phyloP scores from a whole-genome alignment of 2,888 invertebrate species.

The Hydroisotoma schaefferi region DNA sequence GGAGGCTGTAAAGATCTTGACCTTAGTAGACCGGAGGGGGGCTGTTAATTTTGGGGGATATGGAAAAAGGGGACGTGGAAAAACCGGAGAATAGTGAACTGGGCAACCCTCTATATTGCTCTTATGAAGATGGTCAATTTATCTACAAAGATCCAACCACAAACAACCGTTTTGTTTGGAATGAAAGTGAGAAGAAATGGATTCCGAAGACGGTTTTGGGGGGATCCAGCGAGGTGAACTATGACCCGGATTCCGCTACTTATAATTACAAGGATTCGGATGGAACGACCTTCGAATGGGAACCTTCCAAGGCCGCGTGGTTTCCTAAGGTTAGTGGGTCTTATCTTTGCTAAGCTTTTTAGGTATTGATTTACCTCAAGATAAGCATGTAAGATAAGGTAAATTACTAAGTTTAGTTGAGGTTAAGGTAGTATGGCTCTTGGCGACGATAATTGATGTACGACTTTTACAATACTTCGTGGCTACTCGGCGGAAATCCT shows the following conservation, averaged over 20 bases:
- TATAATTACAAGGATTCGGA: conserved; percentile 73
- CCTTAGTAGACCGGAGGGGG: too few species aligned
- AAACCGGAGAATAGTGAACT: conserved; percentile 18
- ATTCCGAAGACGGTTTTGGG: conserved; percentile 50
- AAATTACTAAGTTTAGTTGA: too few species aligned
- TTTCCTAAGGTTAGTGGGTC: conserved; percentile 70
- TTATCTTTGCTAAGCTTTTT: too few species aligned
- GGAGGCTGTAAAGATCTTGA: too few species aligned
- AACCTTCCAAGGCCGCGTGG: conserved; percentile 86
- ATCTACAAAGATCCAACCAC: conserved; percentile 61
- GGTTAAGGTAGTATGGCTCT: too few species aligned
- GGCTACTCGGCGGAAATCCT: too few species aligned
- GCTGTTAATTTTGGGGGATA: neutral
- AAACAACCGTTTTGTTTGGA: conserved; percentile 66
- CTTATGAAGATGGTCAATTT: conserved; percentile 43
- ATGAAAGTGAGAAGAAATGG: conserved; percentile 63
- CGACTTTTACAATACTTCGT: too few species aligned
- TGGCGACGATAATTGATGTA: too few species aligned
- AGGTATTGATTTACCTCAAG: too few species aligned
- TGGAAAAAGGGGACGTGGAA: conserved; percentile 23
- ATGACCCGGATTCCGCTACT: conserved; percentile 72
- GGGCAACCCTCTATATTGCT: conserved; percentile 43
- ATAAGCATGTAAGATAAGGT: too few species aligned
- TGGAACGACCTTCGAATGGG: conserved; percentile 89
- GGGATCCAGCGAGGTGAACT: conserved; percentile 57